Conservation (phyloP, 2,888 invertebrate species). For the Sinohyriopsis cumingii region DNA sequence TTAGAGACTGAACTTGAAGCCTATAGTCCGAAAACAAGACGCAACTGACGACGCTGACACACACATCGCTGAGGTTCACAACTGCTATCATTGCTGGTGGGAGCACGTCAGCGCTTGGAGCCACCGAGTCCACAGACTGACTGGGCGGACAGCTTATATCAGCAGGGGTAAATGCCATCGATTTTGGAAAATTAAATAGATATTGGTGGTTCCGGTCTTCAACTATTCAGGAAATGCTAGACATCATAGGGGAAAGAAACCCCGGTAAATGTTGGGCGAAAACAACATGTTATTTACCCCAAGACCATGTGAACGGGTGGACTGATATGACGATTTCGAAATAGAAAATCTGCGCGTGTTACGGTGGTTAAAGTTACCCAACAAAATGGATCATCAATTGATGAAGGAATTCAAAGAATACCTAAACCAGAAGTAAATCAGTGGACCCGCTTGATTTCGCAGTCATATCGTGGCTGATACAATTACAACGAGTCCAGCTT, state of each 20-base stretch:
- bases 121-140: conserved; percentile 34
- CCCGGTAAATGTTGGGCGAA: conserved; percentile 32
- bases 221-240: conserved; percentile 23
- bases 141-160: conserved; percentile 35
- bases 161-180: conserved; percentile 28
- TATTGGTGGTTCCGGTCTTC: conserved; percentile 13
- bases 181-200: conserved; percentile 20
- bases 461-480: conserved; percentile 25
- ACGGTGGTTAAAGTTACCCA: conserved; percentile 17
- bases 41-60: too few species aligned
- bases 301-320: conserved; percentile 17
- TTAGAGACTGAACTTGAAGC: too few species aligned
- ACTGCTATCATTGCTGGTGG: conserved; percentile 27
- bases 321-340: conserved; percentile 8
- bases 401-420: conserved; percentile 9
- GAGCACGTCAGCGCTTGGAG: conserved; percentile 27
- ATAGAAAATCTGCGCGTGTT: conserved; percentile 20
- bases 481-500: conserved; percentile 9
- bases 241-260: conserved; percentile 15
- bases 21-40: too few species aligned
- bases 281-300: conserved; percentile 25
- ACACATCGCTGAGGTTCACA: not conserved
- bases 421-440: conserved; percentile 4
- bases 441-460: conserved; percentile 14
- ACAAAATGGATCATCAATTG: conserved; percentile 5